These are phyloP conservation scores for Malurus alboscapulatus DNA, from an alignment of 2,113 vertebrate genomes.

Conservation along the genomic window DNA sequence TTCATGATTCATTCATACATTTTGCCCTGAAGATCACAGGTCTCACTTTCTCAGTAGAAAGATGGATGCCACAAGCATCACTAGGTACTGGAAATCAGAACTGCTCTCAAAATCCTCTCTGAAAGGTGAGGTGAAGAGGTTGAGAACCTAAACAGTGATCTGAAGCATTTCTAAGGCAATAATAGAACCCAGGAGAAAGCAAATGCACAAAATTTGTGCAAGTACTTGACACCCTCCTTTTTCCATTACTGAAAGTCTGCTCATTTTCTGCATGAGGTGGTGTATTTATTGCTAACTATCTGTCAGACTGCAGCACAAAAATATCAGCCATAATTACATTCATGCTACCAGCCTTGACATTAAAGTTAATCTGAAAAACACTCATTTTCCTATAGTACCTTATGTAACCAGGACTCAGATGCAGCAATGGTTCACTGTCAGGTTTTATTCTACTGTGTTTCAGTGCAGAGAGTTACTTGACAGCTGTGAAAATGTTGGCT, in stretches of 20 bases:
- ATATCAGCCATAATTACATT: conserved; percentile 62
- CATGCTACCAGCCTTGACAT: conserved; percentile 38
- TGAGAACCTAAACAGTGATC: background rate
- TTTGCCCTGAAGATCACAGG: background rate
- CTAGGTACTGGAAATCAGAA: background rate
- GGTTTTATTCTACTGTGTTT: conserved; percentile 34
- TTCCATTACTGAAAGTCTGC: conserved; percentile 16
- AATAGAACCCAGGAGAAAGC: background rate
- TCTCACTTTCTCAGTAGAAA: background rate
- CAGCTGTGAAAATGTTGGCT: conserved; percentile 46
- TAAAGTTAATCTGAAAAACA: conserved; percentile 40
- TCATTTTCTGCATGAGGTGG: conserved; percentile 40
- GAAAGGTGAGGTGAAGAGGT: background rate
- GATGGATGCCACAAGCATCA: background rate
- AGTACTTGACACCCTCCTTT: background rate
- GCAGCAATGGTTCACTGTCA: background rate
- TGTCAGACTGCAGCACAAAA: conserved; percentile 62
- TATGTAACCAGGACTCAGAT: conserved; percentile 39
- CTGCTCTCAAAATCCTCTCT: background rate
- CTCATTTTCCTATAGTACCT: conserved; percentile 39
- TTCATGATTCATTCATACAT: background rate
- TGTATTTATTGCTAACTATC: conserved; percentile 45
- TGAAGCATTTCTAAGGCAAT: background rate
- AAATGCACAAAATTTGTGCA: background rate
- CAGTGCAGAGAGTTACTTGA: conserved; percentile 5